phyloP scores from a whole-genome alignment of 2,113 vertebrate genomes.

The Periophthalmus modestus region DNA sequence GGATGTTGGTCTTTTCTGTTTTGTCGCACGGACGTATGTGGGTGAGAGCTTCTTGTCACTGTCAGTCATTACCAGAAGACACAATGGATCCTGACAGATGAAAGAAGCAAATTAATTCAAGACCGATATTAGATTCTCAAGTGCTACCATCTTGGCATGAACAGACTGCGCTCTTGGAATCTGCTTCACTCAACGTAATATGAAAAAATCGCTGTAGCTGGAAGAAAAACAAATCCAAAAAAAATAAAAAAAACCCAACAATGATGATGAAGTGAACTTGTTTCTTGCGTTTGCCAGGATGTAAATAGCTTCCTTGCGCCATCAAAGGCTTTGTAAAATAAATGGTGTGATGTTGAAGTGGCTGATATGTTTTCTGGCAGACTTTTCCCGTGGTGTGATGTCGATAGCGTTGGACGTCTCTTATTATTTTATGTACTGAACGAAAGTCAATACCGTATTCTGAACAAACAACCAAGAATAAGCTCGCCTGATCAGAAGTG shows the following conservation, averaged over 20 bases:
- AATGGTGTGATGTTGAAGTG: slow-evolving; percentile 30
- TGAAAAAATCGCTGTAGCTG: slow-evolving; percentile 32
- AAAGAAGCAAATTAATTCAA: slow-evolving; percentile 69
- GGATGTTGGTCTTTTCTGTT: slow-evolving; percentile 17
- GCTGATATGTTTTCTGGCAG: slow-evolving; percentile 18
- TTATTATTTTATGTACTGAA: slow-evolving; percentile 8
- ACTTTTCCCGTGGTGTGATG: slow-evolving; percentile 7
- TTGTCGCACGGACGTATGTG: slow-evolving; percentile 14
- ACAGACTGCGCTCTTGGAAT: slow-evolving; percentile 41
- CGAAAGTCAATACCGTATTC: not conserved
- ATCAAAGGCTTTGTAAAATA: slow-evolving; percentile 46
- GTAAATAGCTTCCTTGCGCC: slow-evolving; percentile 45
- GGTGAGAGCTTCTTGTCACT: slow-evolving; percentile 47
- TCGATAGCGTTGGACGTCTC: slow-evolving; percentile 14
- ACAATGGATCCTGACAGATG: slow-evolving; percentile 66
- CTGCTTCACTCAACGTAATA: slow-evolving; percentile 28
- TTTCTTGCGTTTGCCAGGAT: slow-evolving; percentile 10
- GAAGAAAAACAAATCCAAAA: slow-evolving; percentile 41
- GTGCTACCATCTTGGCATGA: slow-evolving; percentile 48
- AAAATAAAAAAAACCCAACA: not conserved
- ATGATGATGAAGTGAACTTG: no score
- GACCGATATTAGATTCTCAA: slow-evolving; percentile 61
- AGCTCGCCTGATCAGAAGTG: not conserved
- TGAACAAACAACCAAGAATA: not conserved
- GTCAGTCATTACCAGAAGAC: slow-evolving; percentile 62